Percentiles rank a stretch among this genome's conserved stretches.
Conservation (phyloP, 2,797 vertebrate genomes). For the Xiphophorus birchmanni region DNA sequence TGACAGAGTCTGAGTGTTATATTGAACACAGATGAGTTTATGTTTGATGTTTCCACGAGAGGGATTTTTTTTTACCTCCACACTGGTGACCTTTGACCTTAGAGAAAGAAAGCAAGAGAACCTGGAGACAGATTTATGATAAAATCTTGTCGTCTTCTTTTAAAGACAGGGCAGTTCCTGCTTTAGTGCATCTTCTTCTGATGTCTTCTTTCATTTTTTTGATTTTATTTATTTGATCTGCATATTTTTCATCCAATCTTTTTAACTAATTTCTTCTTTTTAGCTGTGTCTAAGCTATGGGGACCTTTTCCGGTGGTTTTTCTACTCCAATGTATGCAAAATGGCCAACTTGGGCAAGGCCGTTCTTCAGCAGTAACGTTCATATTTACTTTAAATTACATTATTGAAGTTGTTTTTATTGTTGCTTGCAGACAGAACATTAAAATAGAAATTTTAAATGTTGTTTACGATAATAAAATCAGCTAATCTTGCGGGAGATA, state of each 20-base stretch:
- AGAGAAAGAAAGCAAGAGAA: not conserved
- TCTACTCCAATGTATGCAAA: not conserved
- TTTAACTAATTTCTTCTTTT: not conserved
- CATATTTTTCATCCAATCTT: constrained; percentile 9
- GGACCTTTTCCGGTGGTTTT: not conserved
- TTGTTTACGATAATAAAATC: not conserved
- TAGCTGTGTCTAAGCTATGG: not conserved
- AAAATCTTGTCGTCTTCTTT: not conserved
- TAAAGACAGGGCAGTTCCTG: not conserved
- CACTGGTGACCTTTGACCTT: constrained; percentile 45
- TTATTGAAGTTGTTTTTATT: not conserved
- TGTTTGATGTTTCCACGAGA: constrained; percentile 12
- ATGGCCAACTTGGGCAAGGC: too few relatives aligned
- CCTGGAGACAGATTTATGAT: constrained; percentile 34
- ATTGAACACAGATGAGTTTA: constrained; percentile 19
- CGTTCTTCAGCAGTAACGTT: not conserved
- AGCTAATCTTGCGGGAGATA: not conserved
- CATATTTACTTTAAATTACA: not conserved
- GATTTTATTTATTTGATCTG: not conserved
- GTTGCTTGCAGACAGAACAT: not conserved
- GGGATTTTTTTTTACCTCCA: constrained; percentile 16
- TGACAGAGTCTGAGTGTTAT: constrained; percentile 1
- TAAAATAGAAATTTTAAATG: not conserved
- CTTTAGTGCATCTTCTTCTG: not conserved
- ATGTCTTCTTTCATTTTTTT: constrained; percentile 1